Evolutionary conservation across 2,888 invertebrate species (phyloP), one percentile per base, ranked within the genome.

Genomic region (Lasius platythorax): DNA sequence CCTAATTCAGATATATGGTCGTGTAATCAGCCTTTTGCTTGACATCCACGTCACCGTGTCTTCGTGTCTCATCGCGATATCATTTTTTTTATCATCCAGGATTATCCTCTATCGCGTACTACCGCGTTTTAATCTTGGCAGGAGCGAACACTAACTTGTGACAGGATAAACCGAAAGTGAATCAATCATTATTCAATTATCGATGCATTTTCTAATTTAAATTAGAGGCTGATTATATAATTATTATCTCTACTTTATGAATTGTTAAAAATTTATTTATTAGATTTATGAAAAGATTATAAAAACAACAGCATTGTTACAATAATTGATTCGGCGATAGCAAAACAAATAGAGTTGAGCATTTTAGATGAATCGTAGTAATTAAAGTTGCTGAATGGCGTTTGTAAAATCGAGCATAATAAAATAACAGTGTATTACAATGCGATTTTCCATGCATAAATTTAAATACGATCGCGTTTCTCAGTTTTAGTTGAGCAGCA

Each of bases 1-100:
- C 64, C 84, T 90, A 90, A 90, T 90, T 87, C 82, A 85, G 90
- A 90, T 90, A 90, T 89, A 90, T 90, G 89, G 82, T 82, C 86
- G 81, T 85, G 86, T 90, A 90, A 90, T 90, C 88, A 88, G 82
- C 82, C 73, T 46, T 78, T 64, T 85, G 74, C 72, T 82, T 66
- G 83, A 86, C 88, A 66, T 74, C 66, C 40, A 15, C 64, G 83
- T 73, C 64, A 66, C 58, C 68, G 64, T 70, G n/a, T 72, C 73
- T 63, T 37, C 70, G n/a, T 72, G 56, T 63, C n/a, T 50, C 56
- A 66, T 28, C 53, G 56, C n/a, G 56, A 56, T 63, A 58, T 83
- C 33, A 46, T 70, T 61, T 50, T 66, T 50, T 76, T 64, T 66
- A 43, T 46, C 28, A 61, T 33, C 5, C 28, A 37, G 61, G 61